Conservation (phyloP, 2,113 vertebrate species). For the Pelmatolapia mariae region DNA sequence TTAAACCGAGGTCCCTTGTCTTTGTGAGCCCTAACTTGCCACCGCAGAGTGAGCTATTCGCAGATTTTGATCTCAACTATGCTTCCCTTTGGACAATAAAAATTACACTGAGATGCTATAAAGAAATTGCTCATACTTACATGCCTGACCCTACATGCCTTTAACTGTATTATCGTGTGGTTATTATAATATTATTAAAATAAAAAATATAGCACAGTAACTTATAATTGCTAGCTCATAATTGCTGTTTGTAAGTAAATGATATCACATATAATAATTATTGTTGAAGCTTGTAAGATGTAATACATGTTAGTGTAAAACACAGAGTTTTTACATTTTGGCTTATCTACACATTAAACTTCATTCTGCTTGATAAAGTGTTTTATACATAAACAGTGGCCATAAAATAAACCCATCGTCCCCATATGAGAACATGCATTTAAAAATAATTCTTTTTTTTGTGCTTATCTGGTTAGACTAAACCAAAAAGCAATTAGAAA, state of each 20-base stretch:
- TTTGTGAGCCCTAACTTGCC: background rate
- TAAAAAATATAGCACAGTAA: background rate
- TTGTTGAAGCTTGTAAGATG: background rate
- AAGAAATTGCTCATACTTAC: background rate
- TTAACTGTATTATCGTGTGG: background rate
- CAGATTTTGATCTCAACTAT: background rate
- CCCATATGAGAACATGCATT: fast-evolving
- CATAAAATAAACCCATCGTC: background rate
- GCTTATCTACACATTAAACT: background rate
- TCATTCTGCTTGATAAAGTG: background rate
- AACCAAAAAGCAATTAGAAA: background rate
- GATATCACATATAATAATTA: fast-evolving
- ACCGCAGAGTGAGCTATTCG: fast-evolving
- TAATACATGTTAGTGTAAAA: background rate
- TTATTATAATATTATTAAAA: background rate
- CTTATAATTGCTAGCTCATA: background rate
- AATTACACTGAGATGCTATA: background rate
- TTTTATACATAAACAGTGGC: background rate
- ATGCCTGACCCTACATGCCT: background rate
- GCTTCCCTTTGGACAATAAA: background rate
- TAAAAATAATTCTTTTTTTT: fast-evolving
- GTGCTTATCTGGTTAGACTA: background rate
- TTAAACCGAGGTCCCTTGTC: background rate
- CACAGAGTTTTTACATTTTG: background rate
- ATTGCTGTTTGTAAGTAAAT: background rate